Evolutionary conservation across 2,888 invertebrate species (phyloP).

Genomic region (Sycophila texana): DNA sequence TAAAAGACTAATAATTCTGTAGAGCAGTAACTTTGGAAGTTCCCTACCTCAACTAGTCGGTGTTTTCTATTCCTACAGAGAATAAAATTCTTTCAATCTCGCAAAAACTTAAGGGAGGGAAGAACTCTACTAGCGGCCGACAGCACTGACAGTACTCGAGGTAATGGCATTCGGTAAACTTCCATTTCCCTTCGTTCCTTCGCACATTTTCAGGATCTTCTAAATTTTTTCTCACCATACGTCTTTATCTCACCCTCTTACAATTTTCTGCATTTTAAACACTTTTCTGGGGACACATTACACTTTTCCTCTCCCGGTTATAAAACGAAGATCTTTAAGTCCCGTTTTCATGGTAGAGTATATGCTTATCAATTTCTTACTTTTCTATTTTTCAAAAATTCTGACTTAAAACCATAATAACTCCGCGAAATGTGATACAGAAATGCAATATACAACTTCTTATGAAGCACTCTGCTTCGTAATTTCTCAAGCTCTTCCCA

Average conservation of each 20-base stretch:
- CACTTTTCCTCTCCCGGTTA: background rate
- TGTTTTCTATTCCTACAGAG: conserved; percentile 43
- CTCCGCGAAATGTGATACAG: no score
- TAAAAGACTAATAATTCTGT: conserved; percentile 34
- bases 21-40: conserved; percentile 20
- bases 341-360: no score
- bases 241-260: conserved; percentile 25
- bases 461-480: no score
- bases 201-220: conserved; percentile 37
- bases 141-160: conserved; percentile 47
- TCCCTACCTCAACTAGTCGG: conserved; percentile 29
- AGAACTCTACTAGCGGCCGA: conserved; percentile 46
- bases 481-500: no score
- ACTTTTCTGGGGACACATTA: conserved; percentile 31
- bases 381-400: no score
- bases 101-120: conserved; percentile 43
- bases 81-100: conserved; percentile 54
- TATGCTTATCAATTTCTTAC: no score
- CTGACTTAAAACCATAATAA: no score
- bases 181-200: conserved; percentile 44
- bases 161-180: conserved; percentile 53
- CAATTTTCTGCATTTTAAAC: conserved; percentile 28
- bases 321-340: conserved; percentile 18
- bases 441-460: no score
- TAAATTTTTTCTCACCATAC: background rate